Evolutionary conservation across 2,113 vertebrate species (phyloP).

Genomic region (Eulacestoma nigropectus): DNA sequence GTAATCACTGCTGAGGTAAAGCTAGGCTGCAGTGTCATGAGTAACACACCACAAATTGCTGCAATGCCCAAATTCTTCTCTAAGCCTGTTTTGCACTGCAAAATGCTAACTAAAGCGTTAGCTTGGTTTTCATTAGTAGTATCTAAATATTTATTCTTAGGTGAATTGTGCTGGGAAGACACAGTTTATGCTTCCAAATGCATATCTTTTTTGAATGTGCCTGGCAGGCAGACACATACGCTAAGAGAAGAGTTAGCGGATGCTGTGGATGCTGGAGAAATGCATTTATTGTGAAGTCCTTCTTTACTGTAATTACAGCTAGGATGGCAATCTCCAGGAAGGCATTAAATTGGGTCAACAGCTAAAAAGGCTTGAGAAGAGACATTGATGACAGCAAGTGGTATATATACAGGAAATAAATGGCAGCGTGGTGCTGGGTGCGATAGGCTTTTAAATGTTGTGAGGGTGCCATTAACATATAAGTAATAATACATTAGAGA

Average conservation of each 20-base stretch:
- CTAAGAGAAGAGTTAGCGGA: conserved; percentile 33
- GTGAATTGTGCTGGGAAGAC: neutral
- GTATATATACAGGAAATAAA: conserved; percentile 32
- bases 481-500: conserved; percentile 61
- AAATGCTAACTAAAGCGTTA: neutral
- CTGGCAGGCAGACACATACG: neutral
- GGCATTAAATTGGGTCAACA: conserved; percentile 71
- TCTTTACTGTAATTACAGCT: conserved; percentile 61
- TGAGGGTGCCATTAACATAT: conserved; percentile 39
- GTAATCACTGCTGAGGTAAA: neutral
- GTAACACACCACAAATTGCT: neutral
- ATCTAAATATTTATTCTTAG: neutral
- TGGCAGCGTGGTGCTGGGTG: neutral
- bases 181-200: neutral
- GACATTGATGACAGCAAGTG: conserved; percentile 32
- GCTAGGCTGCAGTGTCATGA: neutral
- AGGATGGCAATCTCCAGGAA: conserved; percentile 60
- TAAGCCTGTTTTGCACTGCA: neutral
- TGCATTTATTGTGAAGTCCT: conserved; percentile 20
- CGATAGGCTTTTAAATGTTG: conserved; percentile 17
- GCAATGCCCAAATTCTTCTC: neutral
- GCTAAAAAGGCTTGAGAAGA: conserved; percentile 52
- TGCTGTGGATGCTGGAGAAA: conserved; percentile 4
- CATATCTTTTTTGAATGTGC: neutral
- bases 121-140: neutral